Conservation (phyloP, 64 coral and sea anemone genomes). For the Exaiptasia diaphana region DNA sequence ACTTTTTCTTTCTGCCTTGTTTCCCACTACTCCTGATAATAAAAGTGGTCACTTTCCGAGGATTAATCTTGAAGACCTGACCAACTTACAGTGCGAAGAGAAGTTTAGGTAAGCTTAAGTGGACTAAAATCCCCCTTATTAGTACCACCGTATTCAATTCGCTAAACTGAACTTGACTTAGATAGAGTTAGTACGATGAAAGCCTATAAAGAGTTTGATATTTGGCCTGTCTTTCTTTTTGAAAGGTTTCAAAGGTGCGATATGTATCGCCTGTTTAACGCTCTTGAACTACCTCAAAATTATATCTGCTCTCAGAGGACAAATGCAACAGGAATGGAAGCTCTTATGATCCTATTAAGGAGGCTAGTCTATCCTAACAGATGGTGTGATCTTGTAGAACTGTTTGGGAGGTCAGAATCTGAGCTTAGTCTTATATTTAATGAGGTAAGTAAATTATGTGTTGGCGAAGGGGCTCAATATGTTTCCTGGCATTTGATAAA, state of each 20-base stretch:
- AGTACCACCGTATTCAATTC: not conserved
- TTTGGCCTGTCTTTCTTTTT: constrained; percentile 6
- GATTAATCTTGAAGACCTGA: not conserved
- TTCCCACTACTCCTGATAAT: not conserved
- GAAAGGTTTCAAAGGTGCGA: constrained; percentile 42
- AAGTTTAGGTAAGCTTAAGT: constrained; percentile 7
- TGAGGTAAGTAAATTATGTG: not conserved
- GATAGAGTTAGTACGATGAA: not conserved
- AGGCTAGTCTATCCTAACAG: constrained; percentile 48
- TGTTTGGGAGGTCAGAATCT: constrained; percentile 36
- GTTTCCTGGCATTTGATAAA: not conserved
- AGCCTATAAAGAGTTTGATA: not conserved
- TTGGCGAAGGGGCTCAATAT: too few relatives aligned
- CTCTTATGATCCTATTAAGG: constrained; percentile 45
- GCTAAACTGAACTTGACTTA: not conserved
- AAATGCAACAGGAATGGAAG: constrained; percentile 54
- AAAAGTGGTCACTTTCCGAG: not conserved
- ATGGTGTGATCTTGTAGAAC: constrained; percentile 52
- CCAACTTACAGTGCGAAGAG: too few relatives aligned
- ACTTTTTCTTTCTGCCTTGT: constrained; percentile 6
- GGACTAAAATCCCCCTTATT: not conserved
- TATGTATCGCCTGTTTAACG: constrained; percentile 39
- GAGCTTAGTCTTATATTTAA: constrained; percentile 75
- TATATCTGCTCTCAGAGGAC: constrained; percentile 57
- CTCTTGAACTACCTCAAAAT: constrained; percentile 24